These are phyloP conservation scores for Uria lomvia DNA, from an alignment of 2,113 vertebrate genomes.

Conservation along the genomic window DNA sequence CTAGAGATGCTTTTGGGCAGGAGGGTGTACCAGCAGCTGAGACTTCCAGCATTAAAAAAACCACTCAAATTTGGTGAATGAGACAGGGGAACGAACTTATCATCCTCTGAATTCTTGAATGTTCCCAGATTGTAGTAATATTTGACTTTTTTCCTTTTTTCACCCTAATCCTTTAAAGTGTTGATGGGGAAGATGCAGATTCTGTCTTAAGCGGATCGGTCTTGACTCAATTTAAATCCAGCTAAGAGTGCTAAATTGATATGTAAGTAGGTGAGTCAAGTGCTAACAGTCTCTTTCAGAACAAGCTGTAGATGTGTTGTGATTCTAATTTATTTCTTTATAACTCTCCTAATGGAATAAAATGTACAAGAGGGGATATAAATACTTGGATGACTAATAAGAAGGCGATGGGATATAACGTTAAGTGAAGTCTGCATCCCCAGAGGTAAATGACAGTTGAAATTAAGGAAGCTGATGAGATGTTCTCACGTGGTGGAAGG, in stretches of 20 bases:
- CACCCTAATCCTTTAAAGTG: not conserved
- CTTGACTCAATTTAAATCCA: constrained; percentile 41
- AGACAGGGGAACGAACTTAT: not conserved
- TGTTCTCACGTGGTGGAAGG: not conserved
- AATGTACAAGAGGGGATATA: not conserved
- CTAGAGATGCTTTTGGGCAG: not conserved
- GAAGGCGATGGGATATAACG: not conserved
- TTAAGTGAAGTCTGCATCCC: not conserved
- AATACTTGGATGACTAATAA: not conserved
- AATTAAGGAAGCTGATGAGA: not conserved
- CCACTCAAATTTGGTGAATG: not conserved
- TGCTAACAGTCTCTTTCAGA: constrained; percentile 60
- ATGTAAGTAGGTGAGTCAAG: constrained; percentile 56
- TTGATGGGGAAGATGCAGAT: not conserved
- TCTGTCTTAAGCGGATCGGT: constrained; percentile 1
- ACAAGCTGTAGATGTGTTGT: constrained; percentile 52
- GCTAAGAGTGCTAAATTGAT: constrained; percentile 43
- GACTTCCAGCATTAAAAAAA: not conserved
- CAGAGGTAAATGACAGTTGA: not conserved
- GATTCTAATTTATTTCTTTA: constrained; percentile 64
- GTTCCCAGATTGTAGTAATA: not conserved
- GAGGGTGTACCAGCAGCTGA: not conserved
- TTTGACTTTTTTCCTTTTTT: not conserved
- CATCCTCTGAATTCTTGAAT: not conserved
- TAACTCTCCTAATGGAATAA: constrained; percentile 56